Base-by-base conservation (phyloP, 2,113 vertebrate genomes). In the Sceloporus tristichus region DNA sequence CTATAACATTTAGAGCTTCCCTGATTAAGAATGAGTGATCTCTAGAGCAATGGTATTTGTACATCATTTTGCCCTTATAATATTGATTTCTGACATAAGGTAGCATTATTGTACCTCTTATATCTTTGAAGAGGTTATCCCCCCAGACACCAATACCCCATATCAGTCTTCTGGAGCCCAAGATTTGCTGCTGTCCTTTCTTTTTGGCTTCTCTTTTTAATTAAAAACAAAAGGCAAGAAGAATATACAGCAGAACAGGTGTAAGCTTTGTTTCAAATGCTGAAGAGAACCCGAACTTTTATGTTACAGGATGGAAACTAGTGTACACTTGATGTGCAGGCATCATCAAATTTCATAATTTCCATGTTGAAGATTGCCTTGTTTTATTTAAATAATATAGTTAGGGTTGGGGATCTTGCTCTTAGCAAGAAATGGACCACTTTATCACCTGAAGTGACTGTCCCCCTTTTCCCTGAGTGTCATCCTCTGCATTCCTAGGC, bases 401-500 rank as follows among this genome's bases (percentile, higher is more conserved):
- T 65, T 21, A 65, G 65, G 5, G 11, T 9, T 77, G 27, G 62
- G 10, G 74, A 18, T 42, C 71, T 75, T 54, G 48, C 11, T 40
- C 34, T 19, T 42, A 21, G 16, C 25, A 85, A 77, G 34, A 29
- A 54, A 23, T 66, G 56, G 14, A 16, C 66, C 62, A 21, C 34
- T 13, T 77, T 70, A 16, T 8, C 66, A 34, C 10, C 16, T 27
- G 19, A 54, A 2, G 21, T 40, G 85, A 71, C 82, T 86, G 53
- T 25, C 73, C 71, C 53, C 89, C 71, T 79, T 87, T 77, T 9
- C 82, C 34, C 34, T 34, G 29, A 48, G 66, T 90, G 6, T 82
- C 48, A 76, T 84, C 68, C 42, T 89, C 68, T 56, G n/a, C 86
- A 21, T 19, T 86, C 42, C 73, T 74, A 62, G 76, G 74, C 34